These are phyloP conservation scores for Eucriotettix oculatus DNA, from an alignment of 2,888 invertebrate genomes.

Conservation along the genomic window DNA sequence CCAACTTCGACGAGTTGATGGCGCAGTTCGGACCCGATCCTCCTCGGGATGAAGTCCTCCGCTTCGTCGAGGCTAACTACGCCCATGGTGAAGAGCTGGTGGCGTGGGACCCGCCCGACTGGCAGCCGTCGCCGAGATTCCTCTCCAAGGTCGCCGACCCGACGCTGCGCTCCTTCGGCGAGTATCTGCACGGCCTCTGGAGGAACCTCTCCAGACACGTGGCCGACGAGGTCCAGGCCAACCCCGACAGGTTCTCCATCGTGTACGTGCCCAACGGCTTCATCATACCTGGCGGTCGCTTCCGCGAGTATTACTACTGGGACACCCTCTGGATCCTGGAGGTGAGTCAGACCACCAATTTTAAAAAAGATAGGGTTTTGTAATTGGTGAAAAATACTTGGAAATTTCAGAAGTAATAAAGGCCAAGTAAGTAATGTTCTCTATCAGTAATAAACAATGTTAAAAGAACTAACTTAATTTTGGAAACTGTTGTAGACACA, in stretches of 20 bases:
- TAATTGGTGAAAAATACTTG: too few species aligned
- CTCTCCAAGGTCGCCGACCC: conserved; percentile 38
- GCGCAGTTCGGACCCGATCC: conserved; percentile 33
- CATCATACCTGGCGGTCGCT: conserved; percentile 65
- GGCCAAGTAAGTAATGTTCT: too few species aligned
- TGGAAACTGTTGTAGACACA: too few species aligned
- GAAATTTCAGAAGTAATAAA: too few species aligned
- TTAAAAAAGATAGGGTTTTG: too few species aligned
- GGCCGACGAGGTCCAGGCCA: conserved; percentile 46
- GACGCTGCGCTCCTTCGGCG: conserved; percentile 40
- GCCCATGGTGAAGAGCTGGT: conserved; percentile 46
- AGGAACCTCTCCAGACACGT: conserved; percentile 59
- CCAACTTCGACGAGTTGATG: conserved; percentile 47
- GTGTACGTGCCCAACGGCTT: conserved; percentile 76
- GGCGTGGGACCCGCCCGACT: conserved; percentile 41
- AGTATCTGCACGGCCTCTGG: conserved; percentile 54
- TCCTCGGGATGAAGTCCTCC: conserved; percentile 30
- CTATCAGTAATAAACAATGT: too few species aligned
- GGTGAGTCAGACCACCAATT: conserved; percentile 25
- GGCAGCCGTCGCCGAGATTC: conserved; percentile 38
- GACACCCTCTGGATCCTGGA: conserved; percentile 76
- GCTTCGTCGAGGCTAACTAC: conserved; percentile 46
- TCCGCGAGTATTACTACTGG: conserved; percentile 70
- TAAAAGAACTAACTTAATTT: too few species aligned
- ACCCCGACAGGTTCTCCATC: conserved; percentile 64